A percentile compares a stretch with the other conserved stretches of the same genome.
Conservation (phyloP, 2,797 vertebrate genomes). For the Cuniculus paca region DNA sequence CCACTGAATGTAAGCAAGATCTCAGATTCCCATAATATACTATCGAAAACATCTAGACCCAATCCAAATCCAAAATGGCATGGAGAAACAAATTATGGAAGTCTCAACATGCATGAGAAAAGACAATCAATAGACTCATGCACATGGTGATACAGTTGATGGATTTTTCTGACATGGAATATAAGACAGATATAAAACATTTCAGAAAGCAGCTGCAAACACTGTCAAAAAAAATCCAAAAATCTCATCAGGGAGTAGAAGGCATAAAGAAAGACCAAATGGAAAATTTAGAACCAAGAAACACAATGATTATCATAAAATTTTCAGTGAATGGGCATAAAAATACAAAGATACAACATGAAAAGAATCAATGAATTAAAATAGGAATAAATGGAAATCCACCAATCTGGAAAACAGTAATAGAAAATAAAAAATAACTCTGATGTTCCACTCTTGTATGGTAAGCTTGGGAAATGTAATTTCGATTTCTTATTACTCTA, state of each 20-base stretch:
- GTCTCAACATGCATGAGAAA: background rate
- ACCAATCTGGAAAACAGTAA: background rate
- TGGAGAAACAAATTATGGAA: background rate
- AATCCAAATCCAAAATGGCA: background rate
- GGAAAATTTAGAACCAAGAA: background rate
- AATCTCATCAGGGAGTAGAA: background rate
- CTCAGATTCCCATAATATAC: background rate
- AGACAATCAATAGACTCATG: background rate
- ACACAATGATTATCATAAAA: background rate
- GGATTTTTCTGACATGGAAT: background rate
- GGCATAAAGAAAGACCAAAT: background rate
- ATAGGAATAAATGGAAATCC: background rate
- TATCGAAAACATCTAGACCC: background rate
- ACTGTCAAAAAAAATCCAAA: background rate
- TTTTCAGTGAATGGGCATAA: background rate
- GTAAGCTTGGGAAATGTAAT: background rate
- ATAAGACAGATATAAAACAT: slow-evolving; percentile 4
- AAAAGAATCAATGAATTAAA: background rate
- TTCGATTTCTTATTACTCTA: background rate
- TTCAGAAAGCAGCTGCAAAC: background rate
- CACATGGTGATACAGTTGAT: background rate
- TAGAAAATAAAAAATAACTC: background rate
- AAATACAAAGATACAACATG: background rate
- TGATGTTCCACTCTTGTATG: background rate
- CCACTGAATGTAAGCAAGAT: background rate